phyloP scores from a whole-genome alignment of 1,140 invertebrate species.

The Latrodectus geometricus region DNA sequence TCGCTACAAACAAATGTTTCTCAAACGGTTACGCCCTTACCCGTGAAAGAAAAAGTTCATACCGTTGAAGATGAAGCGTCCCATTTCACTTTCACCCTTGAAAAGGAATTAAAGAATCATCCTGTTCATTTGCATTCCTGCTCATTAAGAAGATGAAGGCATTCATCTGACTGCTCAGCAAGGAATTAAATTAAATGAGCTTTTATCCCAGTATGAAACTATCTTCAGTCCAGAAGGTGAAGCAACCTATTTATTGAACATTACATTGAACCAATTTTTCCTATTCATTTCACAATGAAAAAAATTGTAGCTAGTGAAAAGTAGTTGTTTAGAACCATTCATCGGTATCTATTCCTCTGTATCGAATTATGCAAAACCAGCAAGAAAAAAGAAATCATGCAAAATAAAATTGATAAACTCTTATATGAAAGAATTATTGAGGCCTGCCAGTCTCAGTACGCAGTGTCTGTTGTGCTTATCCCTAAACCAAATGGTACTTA shows the following conservation, averaged over 20 bases:
- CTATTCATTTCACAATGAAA: too few species aligned
- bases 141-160: too few species aligned
- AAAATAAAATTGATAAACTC: not conserved
- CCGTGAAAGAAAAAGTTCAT: not conserved
- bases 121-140: too few species aligned
- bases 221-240: conserved; percentile 8
- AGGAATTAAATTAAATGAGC: not conserved
- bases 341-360: not conserved
- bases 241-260: not conserved
- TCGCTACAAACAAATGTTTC: not conserved
- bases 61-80: not conserved
- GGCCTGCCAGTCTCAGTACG: not conserved
- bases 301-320: too few species aligned
- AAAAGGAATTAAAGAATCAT: not conserved
- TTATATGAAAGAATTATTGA: conserved; percentile 3
- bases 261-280: too few species aligned
- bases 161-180: not conserved
- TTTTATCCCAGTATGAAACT: not conserved
- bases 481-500: not conserved
- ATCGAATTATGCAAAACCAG: not conserved
- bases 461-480: not conserved
- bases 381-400: not conserved
- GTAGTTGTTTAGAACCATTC: too few species aligned
- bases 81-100: too few species aligned
- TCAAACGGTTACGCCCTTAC: not conserved